Evolutionary conservation across 2,113 vertebrate species (phyloP).

Genomic region (Hiodon tergisus): DNA sequence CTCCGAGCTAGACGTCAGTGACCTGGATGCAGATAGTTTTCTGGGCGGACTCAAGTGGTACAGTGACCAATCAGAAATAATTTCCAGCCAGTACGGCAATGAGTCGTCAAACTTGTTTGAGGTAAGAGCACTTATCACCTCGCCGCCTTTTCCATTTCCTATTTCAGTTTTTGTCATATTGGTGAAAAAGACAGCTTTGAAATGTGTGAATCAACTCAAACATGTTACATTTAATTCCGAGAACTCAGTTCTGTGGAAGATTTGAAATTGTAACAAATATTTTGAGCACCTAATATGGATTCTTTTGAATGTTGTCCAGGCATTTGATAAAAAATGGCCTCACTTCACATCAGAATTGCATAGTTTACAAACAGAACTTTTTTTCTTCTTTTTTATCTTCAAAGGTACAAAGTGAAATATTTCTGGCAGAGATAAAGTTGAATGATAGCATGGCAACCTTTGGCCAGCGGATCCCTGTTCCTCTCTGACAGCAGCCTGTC

Average conservation of each 20-base stretch:
- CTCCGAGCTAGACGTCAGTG: slow-evolving; percentile 97
- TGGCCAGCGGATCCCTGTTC: slow-evolving; percentile 42
- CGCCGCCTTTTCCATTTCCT: not conserved
- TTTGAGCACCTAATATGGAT: slow-evolving; percentile 11
- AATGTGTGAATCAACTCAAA: not conserved
- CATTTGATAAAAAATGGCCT: not conserved
- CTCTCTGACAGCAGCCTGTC: slow-evolving; percentile 41
- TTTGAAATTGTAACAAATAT: not conserved
- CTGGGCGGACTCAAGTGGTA: slow-evolving; percentile 98
- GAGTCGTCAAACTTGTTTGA: slow-evolving; percentile 92
- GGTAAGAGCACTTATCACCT: slow-evolving; percentile 63
- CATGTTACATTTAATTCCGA: too few relatives aligned
- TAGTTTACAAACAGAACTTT: slow-evolving; percentile 47
- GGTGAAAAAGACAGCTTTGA: not conserved
- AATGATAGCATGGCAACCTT: slow-evolving; percentile 48
- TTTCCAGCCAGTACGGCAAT: slow-evolving; percentile 94
- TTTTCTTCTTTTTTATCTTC: slow-evolving; percentile 14
- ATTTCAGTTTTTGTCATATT: not conserved
- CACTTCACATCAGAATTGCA: slow-evolving; percentile 30
- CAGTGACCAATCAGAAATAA: slow-evolving; percentile 98
- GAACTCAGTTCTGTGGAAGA: not conserved
- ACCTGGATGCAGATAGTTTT: slow-evolving; percentile 94
- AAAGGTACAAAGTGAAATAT: slow-evolving; percentile 46
- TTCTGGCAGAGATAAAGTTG: slow-evolving; percentile 36
- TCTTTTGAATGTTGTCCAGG: slow-evolving; percentile 30